These are phyloP conservation scores for Andrena chrysosceles DNA, from an alignment of 2,888 invertebrate genomes.

Conservation along the genomic window DNA sequence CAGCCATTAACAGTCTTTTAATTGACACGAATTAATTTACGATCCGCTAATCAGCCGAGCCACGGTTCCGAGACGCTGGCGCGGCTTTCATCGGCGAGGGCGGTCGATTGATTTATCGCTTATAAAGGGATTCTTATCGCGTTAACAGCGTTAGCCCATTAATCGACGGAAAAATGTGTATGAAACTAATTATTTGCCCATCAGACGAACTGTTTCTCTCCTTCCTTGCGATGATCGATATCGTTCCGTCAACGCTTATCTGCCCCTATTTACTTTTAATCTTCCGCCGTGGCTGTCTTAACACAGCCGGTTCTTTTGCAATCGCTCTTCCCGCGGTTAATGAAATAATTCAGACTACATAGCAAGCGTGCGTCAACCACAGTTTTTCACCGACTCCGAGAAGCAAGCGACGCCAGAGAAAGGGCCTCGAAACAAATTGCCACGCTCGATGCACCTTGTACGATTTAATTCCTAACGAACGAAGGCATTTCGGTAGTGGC, in stretches of 20 bases:
- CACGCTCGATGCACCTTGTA: constrained; percentile 24
- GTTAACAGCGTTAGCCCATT: constrained; percentile 34
- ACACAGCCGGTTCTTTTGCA: not conserved
- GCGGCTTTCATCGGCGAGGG: constrained; percentile 44
- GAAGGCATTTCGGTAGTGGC: constrained; percentile 1
- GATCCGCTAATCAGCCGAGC: constrained; percentile 60
- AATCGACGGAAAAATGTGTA: constrained; percentile 36
- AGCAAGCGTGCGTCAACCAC: too few relatives aligned
- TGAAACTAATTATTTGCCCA: constrained; percentile 39
- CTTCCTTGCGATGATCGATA: constrained; percentile 9
- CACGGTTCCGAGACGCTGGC: constrained; percentile 45
- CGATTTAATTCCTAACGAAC: constrained; percentile 47
- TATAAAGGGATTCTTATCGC: constrained; percentile 59
- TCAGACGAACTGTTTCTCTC: constrained; percentile 12
- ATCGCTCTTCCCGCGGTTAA: too few relatives aligned
- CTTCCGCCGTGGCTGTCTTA: not conserved
- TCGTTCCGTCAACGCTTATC: not conserved
- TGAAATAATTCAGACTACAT: too few relatives aligned
- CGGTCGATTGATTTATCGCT: constrained; percentile 67
- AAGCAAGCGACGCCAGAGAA: constrained; percentile 7
- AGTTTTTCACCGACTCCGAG: too few relatives aligned
- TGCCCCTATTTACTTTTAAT: not conserved
- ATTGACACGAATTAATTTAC: constrained; percentile 71
- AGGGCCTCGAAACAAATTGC: constrained; percentile 53
- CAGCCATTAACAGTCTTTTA: constrained; percentile 55